phyloP scores from a whole-genome alignment of 2,888 invertebrate species.

The Heliconius erato region DNA sequence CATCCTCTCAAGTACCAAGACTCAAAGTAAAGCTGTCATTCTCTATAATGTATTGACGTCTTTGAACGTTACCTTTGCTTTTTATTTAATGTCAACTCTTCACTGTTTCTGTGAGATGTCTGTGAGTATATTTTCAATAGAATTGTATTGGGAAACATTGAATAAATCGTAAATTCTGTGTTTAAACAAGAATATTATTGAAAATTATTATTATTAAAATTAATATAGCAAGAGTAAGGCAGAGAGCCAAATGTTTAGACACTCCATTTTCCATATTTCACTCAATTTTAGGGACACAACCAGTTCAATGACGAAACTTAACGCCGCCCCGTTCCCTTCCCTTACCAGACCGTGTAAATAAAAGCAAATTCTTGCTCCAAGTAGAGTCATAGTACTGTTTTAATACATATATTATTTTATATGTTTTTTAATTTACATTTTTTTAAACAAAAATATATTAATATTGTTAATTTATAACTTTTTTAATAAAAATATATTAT shows the following conservation, averaged over 20 bases:
- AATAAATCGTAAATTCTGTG: not conserved
- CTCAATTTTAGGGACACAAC: not conserved
- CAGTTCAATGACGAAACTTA: not conserved
- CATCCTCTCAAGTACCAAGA: constrained; percentile 52
- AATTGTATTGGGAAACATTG: not conserved
- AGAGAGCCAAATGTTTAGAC: not conserved
- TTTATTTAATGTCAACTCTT: not conserved
- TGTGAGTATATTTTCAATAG: not conserved
- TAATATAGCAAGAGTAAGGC: not conserved
- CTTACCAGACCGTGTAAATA: not conserved
- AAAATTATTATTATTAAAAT: not conserved
- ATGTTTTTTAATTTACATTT: not conserved
- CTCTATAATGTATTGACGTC: constrained; percentile 43
- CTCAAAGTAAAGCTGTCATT: constrained; percentile 44
- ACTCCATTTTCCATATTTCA: not conserved
- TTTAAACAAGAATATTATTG: not conserved
- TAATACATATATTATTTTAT: not conserved
- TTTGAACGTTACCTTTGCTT: constrained; percentile 41
- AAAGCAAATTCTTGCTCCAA: not conserved
- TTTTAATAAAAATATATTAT: not conserved
- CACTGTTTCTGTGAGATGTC: not conserved
- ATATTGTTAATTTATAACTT: not conserved
- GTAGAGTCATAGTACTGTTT: not conserved
- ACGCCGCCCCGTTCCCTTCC: not conserved
- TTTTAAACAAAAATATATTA: not conserved